These are phyloP conservation scores for Julus scandinavius DNA, from an alignment of 2,888 invertebrate species.

Conservation along the genomic window DNA sequence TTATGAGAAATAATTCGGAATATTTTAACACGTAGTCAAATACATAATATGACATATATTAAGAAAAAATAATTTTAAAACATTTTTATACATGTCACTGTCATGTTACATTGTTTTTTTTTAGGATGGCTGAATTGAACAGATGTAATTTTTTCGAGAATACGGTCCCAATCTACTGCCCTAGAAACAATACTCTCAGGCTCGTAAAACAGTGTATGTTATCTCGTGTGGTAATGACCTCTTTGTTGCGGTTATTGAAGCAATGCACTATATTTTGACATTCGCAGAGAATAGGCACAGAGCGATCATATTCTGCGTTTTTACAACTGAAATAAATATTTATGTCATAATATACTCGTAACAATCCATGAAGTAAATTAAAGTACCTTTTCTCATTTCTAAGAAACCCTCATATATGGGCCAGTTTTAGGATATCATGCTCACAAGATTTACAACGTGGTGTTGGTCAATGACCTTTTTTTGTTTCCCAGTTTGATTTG, in stretches of 20 bases:
- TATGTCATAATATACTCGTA: neutral
- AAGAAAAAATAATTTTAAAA: no score
- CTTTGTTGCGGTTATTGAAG: neutral
- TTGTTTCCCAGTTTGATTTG: neutral
- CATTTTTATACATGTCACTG: no score
- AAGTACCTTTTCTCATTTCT: neutral
- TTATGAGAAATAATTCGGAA: no score
- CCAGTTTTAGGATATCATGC: neutral
- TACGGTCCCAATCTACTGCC: neutral
- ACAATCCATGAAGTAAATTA: neutral
- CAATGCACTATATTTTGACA: neutral
- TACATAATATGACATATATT: no score
- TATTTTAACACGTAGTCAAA: no score
- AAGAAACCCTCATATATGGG: neutral
- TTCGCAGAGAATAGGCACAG: neutral
- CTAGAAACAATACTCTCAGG: neutral
- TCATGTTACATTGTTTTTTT: no score
- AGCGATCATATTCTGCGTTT: neutral
- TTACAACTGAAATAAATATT: neutral
- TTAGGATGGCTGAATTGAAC: no score
- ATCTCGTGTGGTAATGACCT: neutral
- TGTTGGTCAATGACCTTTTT: conserved; percentile 21
- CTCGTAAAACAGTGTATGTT: neutral
- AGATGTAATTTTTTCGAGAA: neutral
- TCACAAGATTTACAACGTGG: neutral